Base-by-base conservation (phyloP, 2,797 vertebrate species). In the Pseudochromis fuscus region DNA sequence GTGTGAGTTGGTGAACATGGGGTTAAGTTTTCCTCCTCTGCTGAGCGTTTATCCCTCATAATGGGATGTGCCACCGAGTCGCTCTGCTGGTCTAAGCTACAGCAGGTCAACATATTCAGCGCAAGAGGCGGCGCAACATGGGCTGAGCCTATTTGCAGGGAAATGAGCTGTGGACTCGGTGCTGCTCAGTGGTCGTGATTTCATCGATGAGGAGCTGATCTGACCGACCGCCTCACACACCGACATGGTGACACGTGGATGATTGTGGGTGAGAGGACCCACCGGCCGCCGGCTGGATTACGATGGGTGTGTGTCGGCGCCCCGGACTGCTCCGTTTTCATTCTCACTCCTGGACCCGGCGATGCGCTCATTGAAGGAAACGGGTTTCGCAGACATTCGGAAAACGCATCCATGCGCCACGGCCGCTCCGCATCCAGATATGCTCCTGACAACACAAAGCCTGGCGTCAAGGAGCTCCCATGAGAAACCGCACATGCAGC, bases 31-130 rank as follows among this genome's bases (percentile, higher is more conserved):
- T 70, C 72, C 58, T 80, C 81, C 70, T 75, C 78, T 35, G 62
- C 62, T 49, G 60, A 58, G 67, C 67, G 86, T 80, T 93, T 76
- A 92, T 92, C 90, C 90, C 71, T 87, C 75, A 79, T 93, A 92
- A 94, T 92, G 92, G 91, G 92, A 93, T 93, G 88, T 91, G 91
- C 79, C 87, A 73, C 82, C 76, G 87, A 82, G 85, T 89, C 86
- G 82, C 82, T 88, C 74, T 48, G 77, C 83, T 59, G 80, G 52
- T 87, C 86, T 91, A 67, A 92, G 88, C 88, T 50, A 30, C 81
- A 85, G 91, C 90, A 87, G 92, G 83, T 92, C 92, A 87, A 79
- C 87, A 77, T 63, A 87, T 85, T 83, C 75, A 85, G 87, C 13
- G 69, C 75, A 67, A 57, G 85, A 89, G 90, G 91, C 89, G 88